These are phyloP conservation scores for Penaeus japonicus DNA, from an alignment of 1,140 invertebrate species.

Conservation along the genomic window DNA sequence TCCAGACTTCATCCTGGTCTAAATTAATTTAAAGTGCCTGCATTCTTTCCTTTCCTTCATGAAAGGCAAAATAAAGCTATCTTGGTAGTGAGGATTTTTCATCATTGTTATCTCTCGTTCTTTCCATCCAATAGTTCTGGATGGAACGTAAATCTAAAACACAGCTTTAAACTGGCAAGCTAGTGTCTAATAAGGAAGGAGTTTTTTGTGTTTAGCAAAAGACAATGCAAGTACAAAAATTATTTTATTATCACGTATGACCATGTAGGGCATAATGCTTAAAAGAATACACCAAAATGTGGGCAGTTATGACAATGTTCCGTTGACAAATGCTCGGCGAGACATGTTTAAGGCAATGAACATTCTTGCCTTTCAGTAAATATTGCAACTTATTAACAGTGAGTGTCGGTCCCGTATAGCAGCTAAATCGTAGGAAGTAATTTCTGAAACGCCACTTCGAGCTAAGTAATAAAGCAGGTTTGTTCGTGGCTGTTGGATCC, in stretches of 20 bases:
- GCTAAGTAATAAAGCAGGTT: neutral
- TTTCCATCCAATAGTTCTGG: too few relatives aligned
- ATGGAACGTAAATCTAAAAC: too few relatives aligned
- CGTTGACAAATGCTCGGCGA: conserved; percentile 48
- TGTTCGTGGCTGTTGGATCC: neutral
- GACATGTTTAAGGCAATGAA: conserved; percentile 51
- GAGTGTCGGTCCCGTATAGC: conserved; percentile 3
- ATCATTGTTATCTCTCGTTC: too few relatives aligned
- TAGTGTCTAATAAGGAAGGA: neutral
- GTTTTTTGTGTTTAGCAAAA: neutral
- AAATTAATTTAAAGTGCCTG: too few relatives aligned
- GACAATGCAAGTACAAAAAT: conserved; percentile 37
- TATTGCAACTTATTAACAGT: conserved; percentile 34
- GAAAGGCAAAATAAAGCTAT: too few relatives aligned
- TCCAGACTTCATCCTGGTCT: too few relatives aligned
- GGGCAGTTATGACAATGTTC: conserved; percentile 52
- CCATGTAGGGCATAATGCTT: conserved; percentile 50
- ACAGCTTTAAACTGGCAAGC: neutral
- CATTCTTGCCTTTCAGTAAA: conserved; percentile 42
- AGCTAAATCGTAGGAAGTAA: neutral
- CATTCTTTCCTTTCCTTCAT: too few relatives aligned
- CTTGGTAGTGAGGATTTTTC: too few relatives aligned
- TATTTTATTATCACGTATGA: conserved; percentile 57
- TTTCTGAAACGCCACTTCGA: neutral
- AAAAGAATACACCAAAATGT: conserved; percentile 53